Base-by-base conservation (phyloP, 2,797 vertebrate genomes). In the Centropyge bicolor region DNA sequence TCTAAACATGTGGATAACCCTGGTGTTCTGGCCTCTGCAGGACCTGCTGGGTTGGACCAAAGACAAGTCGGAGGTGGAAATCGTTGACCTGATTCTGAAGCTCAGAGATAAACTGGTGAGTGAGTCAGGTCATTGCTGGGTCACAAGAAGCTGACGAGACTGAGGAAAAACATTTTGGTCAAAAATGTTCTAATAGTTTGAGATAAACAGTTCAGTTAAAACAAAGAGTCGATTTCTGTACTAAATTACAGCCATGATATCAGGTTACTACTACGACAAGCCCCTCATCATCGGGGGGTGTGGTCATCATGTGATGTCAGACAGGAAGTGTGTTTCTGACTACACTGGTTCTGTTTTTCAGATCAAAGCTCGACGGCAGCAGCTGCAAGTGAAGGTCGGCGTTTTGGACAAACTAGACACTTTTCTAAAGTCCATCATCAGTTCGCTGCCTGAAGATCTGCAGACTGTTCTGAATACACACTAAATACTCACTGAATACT, bases 41-140 rank as follows among this genome's bases (percentile, higher is more conserved):
- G 95, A 98, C 88, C 94, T 99, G 0, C 74, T 95, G 81, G 89
- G 90, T 7, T 99, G 98, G 98, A 96, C 97, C 90, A 96, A 94
- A 91, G 97, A 97, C 92, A 99, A 98, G 90, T 98, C 98, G 0
- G 98, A 99, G 82, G 98, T 98, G 81, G 98, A 99, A 83, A 95
- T 97, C 0, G 98, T 98, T 2, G 98, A 99, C 79, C 91, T 99
- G 78, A 93, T 98, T 57, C 94, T 99, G 81, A 98, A 99, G 87
- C 96, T 99, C 10, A 93, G 94, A 3, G 98, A 99, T 86, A 98
- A 99, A 87, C 90, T 98, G 95, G 98, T 98, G 70, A 92, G 96
- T 66, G 20, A 19, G 22, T 19, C 2, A 3, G 22, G 7, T 43
- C 56, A 2, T 5, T 17, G 16, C 19, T 7, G 8, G 38, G 5